These are phyloP conservation scores for Linnaemya tessellans DNA, from an alignment of 2,888 invertebrate species.

Conservation along the genomic window DNA sequence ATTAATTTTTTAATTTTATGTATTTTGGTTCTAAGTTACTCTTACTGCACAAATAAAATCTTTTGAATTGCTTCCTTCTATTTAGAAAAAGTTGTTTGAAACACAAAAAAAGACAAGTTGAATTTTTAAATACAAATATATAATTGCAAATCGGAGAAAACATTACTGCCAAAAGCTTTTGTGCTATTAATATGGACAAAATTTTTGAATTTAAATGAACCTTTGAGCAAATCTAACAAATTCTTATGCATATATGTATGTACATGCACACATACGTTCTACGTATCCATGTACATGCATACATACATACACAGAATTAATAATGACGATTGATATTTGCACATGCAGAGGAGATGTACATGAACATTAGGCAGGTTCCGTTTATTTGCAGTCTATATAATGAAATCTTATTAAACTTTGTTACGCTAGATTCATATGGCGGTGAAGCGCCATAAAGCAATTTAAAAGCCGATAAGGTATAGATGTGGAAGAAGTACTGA, in stretches of 20 bases:
- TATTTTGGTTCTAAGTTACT: constrained; percentile 12
- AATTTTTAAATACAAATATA: constrained; percentile 30
- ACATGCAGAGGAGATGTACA: background rate
- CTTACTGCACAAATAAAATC: constrained; percentile 35
- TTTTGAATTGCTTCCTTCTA: constrained; percentile 14
- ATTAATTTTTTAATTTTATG: background rate
- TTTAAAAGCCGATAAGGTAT: too few relatives aligned
- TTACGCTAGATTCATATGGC: too few relatives aligned
- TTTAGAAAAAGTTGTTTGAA: background rate
- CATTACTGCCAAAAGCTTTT: background rate
- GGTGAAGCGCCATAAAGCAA: too few relatives aligned
- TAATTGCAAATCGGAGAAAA: background rate
- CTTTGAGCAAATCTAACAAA: background rate
- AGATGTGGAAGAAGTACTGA: too few relatives aligned
- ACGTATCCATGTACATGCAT: too few relatives aligned
- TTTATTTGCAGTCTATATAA: background rate
- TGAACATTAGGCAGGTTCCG: background rate
- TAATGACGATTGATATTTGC: background rate
- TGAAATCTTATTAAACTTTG: too few relatives aligned
- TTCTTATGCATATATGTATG: background rate
- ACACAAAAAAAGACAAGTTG: constrained; percentile 23
- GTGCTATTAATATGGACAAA: background rate
- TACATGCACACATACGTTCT: too few relatives aligned
- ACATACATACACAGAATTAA: background rate
- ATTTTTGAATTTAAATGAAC: background rate